phyloP scores from a whole-genome alignment of 2,797 vertebrate genomes.

The Austrolebias charrua region DNA sequence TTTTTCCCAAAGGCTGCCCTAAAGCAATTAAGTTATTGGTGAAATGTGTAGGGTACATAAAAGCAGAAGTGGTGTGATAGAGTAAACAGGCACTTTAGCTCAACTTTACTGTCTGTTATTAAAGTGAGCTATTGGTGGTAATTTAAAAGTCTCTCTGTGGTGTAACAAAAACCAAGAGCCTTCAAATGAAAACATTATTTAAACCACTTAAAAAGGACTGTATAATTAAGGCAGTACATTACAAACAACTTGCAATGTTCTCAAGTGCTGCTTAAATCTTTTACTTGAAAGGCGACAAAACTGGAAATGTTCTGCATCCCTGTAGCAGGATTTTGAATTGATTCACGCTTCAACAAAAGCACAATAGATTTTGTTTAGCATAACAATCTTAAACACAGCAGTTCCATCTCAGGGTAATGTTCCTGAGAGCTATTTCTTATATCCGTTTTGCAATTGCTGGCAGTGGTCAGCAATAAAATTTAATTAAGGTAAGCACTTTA shows the following conservation, averaged over 20 bases:
- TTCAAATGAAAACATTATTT: slow-evolving; percentile 67
- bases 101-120: slow-evolving; percentile 54
- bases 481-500: slow-evolving; percentile 66
- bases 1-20: slow-evolving; percentile 42
- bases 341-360: slow-evolving; percentile 38
- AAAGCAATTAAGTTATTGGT: slow-evolving; percentile 65
- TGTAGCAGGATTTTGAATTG: slow-evolving; percentile 39
- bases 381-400: slow-evolving; percentile 51
- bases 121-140: slow-evolving; percentile 61
- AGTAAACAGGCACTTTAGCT: slow-evolving; percentile 68
- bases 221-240: slow-evolving; percentile 59
- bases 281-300: slow-evolving; percentile 9
- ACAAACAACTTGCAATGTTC: slow-evolving; percentile 23
- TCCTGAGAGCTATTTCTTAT: slow-evolving; percentile 52
- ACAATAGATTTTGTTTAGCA: slow-evolving; percentile 33
- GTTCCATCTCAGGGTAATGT: slow-evolving; percentile 61
- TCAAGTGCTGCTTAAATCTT: slow-evolving; percentile 28
- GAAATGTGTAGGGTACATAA: slow-evolving; percentile 66
- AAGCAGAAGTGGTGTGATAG: slow-evolving; percentile 52
- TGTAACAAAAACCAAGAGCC: slow-evolving; percentile 51
- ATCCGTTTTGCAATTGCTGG: slow-evolving; percentile 52
- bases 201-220: slow-evolving; percentile 50
- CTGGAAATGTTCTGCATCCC: slow-evolving; percentile 27
- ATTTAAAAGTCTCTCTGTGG: slow-evolving; percentile 54
- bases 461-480: slow-evolving; percentile 65